Evolutionary conservation across 2,797 vertebrate genomes (phyloP).

Genomic region (Myotis daubentonii): DNA sequence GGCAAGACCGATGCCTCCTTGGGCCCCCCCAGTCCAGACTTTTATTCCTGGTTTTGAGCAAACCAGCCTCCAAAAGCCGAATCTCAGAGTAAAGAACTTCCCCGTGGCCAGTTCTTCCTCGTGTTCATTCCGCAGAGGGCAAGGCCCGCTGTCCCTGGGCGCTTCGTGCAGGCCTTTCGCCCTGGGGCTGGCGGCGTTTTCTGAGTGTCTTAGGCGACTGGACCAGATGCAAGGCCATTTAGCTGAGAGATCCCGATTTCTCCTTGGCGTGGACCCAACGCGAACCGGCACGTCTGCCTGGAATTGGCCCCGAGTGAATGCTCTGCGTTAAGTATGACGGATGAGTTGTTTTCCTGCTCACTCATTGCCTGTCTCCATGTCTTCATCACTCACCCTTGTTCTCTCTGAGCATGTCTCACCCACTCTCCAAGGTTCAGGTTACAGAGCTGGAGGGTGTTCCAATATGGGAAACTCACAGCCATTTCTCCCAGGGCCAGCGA

Average conservation of each 20-base stretch:
- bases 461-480: neutral
- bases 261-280: neutral
- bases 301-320: conserved; percentile 48
- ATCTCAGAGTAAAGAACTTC: neutral
- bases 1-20: neutral
- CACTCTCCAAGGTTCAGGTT: neutral
- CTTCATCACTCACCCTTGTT: neutral
- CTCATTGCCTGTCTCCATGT: neutral
- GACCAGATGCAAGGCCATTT: neutral
- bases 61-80: neutral
- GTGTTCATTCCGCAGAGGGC: neutral
- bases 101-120: fast-evolving
- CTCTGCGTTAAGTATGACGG: conserved; percentile 54
- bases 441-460: neutral
- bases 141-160: neutral
- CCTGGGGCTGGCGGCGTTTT: neutral
- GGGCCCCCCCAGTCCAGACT: neutral
- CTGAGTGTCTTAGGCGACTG: neutral
- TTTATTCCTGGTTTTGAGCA: neutral
- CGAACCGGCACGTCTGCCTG: conserved; percentile 40
- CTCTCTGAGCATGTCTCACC: neutral
- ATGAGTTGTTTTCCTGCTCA: conserved; percentile 18
- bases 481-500: neutral
- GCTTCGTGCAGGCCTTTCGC: neutral
- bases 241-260: neutral